Conservation (phyloP, 2,888 invertebrate species). For the Ceriagrion tenellum region DNA sequence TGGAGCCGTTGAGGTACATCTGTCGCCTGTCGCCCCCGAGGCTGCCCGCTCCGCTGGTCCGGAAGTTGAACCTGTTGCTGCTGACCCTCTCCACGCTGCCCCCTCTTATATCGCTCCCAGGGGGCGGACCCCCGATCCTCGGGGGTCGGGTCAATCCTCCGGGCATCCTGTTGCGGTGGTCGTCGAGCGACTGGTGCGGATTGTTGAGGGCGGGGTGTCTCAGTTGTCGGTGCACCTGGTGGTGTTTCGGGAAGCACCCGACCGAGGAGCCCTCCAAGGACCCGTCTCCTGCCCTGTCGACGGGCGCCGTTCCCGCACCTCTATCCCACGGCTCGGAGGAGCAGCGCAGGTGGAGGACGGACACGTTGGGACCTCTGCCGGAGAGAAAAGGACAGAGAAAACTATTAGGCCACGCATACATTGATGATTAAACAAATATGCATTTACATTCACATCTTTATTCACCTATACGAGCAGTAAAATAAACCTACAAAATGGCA, state of each 20-base stretch:
- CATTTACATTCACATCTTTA: not conserved
- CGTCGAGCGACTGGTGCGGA: slow-evolving; percentile 76
- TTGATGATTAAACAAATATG: not conserved
- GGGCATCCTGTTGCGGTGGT: slow-evolving; percentile 74
- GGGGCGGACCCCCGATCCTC: slow-evolving; percentile 72
- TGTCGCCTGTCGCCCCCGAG: slow-evolving; percentile 33
- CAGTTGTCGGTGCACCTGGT: slow-evolving; percentile 67
- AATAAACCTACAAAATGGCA: too few species aligned
- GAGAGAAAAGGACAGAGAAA: not conserved
- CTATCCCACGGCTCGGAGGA: slow-evolving; percentile 81
- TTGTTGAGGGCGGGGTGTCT: slow-evolving; percentile 70
- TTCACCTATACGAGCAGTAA: too few species aligned
- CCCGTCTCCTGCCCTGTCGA: slow-evolving; percentile 73
- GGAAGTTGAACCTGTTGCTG: slow-evolving; percentile 72
- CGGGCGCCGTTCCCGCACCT: slow-evolving; percentile 75
- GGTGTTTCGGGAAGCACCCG: slow-evolving; percentile 70
- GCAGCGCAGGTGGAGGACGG: slow-evolving; percentile 80
- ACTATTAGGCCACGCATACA: not conserved
- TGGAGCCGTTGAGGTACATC: slow-evolving; percentile 62
- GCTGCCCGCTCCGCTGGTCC: not conserved
- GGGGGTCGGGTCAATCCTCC: slow-evolving; percentile 71
- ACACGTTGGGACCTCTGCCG: slow-evolving; percentile 80
- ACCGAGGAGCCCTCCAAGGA: slow-evolving; percentile 74
- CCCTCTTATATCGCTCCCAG: slow-evolving; percentile 69
- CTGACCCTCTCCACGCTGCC: slow-evolving; percentile 74